Base-by-base conservation (phyloP, 2,113 vertebrate species). In the Atrichornis clamosus region DNA sequence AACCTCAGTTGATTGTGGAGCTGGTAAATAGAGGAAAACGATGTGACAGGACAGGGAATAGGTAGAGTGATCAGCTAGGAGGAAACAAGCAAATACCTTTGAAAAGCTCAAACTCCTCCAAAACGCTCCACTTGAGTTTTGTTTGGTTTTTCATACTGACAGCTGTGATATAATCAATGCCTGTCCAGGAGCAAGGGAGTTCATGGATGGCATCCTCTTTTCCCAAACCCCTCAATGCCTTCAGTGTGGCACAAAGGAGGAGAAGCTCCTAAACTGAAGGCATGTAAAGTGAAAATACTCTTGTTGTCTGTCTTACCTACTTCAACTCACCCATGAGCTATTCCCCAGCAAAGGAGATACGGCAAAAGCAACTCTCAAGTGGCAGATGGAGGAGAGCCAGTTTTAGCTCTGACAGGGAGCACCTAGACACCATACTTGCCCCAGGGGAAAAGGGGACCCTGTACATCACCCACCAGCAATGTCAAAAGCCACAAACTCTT, bases 381-480 rank as follows among this genome's bases (percentile, higher is more conserved):
- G 22, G n/a, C 32, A 82, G 22, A 58, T 15, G 41, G 23, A 65
- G 16, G 19, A 62, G 10, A 44, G 18, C 9, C 32, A 11, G 1
- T 13, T 52, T 52, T 20, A 87, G 33, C 41, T 85, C 55, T 56
- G 50, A 70, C 49, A 60, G 23, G 50, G 19, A 78, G 41, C 41
- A 60, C 24, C 14, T 30, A 24, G 23, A 52, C 33, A 60, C 11
- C 22, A 17, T 13, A 32, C 21, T 39, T 4, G 3, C 2, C 7
- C 19, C 41, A 47, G 21, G 23, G 18, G 50, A 24, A 60, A 74
- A 75, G 65, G 23, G 23, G 37, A 69, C 7, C 11, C 5, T 2
- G 1, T 32, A 18, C 0, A 3, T 20, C 53, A 60, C 22, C 33
- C 39, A 49, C 7, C 6, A 64, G 16, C 19, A 41, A n/a, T 19